Percentiles rank a stretch among this genome's conserved stretches.
Evolutionary conservation across 2,113 vertebrate genomes (phyloP).

Genomic region (Helogale parvula): DNA sequence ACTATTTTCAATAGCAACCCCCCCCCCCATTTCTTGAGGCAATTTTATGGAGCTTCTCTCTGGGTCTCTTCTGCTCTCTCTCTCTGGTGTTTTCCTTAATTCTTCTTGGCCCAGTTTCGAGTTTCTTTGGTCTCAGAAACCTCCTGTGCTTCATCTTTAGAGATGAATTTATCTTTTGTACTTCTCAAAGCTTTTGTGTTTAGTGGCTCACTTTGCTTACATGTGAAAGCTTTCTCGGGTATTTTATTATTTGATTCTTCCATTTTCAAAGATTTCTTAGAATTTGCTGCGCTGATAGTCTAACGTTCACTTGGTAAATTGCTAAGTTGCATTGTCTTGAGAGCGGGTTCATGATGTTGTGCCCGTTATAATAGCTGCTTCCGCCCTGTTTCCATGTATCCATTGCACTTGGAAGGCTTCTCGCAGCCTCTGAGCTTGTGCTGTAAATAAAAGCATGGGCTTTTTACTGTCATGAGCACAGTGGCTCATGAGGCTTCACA

Average conservation of each 20-base stretch:
- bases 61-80: background rate
- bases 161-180: conserved; percentile 12
- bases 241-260: background rate
- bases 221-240: background rate
- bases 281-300: background rate
- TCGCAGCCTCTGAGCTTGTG: background rate
- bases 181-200: conserved; percentile 1
- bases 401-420: background rate
- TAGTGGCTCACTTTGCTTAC: background rate
- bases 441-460: background rate
- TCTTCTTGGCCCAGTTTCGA: background rate
- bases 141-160: background rate
- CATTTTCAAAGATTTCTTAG: background rate
- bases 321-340: background rate
- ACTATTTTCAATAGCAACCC: background rate
- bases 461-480: background rate
- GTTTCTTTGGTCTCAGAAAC: conserved; percentile 41
- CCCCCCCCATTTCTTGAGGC: background rate
- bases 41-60: background rate
- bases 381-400: rapidly evolving
- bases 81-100: background rate
- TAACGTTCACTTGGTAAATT: background rate
- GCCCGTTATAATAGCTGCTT: background rate
- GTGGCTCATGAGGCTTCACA: background rate
- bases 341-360: background rate